These are phyloP conservation scores for Phalloptychus januarius DNA, from an alignment of 2,797 vertebrate species.

Conservation along the genomic window DNA sequence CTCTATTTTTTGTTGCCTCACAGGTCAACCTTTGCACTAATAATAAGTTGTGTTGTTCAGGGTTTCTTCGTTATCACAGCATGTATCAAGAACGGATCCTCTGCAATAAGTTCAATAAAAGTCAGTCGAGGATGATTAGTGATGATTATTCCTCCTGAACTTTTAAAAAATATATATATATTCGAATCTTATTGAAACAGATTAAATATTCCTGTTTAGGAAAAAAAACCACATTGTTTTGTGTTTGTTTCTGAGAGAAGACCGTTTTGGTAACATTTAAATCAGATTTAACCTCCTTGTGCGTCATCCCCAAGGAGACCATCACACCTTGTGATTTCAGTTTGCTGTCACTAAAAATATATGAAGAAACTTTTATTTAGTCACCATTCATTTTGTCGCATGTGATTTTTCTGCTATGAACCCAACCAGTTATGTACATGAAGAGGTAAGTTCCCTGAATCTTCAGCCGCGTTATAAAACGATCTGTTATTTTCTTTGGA, in stretches of 20 bases:
- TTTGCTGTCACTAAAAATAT: neutral
- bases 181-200: neutral
- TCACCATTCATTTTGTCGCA: neutral
- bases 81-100: neutral
- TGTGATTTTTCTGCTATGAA: neutral
- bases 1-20: neutral
- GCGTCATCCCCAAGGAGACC: neutral
- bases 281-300: neutral
- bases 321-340: neutral
- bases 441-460: neutral
- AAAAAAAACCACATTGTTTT: neutral
- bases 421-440: neutral
- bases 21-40: neutral
- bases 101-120: neutral
- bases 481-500: slow-evolving; percentile 12
- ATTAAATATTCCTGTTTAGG: neutral
- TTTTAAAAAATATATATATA: too few species aligned
- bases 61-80: neutral
- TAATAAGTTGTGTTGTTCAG: neutral
- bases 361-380: neutral
- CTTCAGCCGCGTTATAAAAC: neutral
- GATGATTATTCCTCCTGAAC: neutral
- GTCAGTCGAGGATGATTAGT: neutral
- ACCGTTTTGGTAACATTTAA: neutral
- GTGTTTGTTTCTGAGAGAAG: neutral